Percentiles rank a stretch among this genome's conserved stretches.
phyloP scores from a whole-genome alignment of 2,797 vertebrate species.

The Gymnoscopelus microlampas region DNA sequence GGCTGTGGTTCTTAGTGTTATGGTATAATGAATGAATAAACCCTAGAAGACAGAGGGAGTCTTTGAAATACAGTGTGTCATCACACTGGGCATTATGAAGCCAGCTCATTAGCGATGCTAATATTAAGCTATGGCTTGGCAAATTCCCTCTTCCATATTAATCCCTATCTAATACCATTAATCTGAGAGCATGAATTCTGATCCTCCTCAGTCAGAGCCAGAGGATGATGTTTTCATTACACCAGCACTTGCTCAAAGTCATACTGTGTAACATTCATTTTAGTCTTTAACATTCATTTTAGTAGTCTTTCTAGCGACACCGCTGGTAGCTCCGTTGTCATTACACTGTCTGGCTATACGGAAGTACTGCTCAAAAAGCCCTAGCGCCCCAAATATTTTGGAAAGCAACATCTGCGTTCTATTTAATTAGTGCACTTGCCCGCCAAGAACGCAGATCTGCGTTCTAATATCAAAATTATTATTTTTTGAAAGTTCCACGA shows the following conservation, averaged over 20 bases:
- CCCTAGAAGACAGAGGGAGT: conserved; percentile 13
- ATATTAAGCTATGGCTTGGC: conserved; percentile 58
- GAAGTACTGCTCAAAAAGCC: no score
- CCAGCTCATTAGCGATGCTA: conserved; percentile 62
- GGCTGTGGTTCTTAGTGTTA: conserved; percentile 22
- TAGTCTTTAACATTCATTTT: no score
- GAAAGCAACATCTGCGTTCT: no score
- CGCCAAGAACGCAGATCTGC: no score
- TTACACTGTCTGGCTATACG: no score
- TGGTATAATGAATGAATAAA: conserved; percentile 38
- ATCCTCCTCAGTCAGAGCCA: conserved; percentile 58
- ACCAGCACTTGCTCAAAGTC: conserved; percentile 47
- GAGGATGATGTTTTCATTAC: conserved; percentile 64
- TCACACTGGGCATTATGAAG: conserved; percentile 34
- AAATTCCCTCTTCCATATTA: conserved; percentile 69
- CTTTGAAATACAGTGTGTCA: conserved; percentile 41
- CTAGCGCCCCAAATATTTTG: no score
- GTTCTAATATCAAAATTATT: no score
- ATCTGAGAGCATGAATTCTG: conserved; percentile 67
- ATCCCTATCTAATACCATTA: conserved; percentile 72
- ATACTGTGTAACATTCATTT: no score
- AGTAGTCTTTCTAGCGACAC: no score
- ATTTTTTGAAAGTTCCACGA: no score
- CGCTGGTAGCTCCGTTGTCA: no score
- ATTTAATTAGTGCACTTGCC: no score